Conservation (phyloP, 2,888 invertebrate genomes). For the Amblyjoppa fuscipennis region DNA sequence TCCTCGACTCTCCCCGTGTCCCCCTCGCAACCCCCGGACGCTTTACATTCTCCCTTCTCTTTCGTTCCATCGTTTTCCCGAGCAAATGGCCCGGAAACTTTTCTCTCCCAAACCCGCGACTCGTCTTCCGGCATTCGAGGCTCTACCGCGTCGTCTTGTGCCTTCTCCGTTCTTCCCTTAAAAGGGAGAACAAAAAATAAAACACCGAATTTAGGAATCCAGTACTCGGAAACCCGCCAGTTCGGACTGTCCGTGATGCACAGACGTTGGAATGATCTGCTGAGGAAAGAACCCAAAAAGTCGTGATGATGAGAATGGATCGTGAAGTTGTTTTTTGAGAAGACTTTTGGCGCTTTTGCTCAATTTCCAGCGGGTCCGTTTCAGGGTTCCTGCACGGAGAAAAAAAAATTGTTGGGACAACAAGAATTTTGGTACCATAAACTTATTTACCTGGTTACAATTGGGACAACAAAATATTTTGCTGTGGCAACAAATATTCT, state of each 20-base stretch:
- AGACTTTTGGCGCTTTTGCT: no score
- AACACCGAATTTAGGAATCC: conserved; percentile 1
- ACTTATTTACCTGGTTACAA: no score
- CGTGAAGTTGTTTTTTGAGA: no score
- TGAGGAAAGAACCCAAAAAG: neutral
- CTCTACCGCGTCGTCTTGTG: conserved; percentile 22
- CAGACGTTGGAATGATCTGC: neutral
- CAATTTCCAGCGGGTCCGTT: no score
- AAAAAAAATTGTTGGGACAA: no score
- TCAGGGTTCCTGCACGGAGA: no score
- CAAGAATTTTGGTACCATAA: no score
- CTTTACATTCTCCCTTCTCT: conserved; percentile 30
- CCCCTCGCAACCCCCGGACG: neutral
- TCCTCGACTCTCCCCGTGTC: conserved; percentile 14
- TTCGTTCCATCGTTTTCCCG: conserved; percentile 48
- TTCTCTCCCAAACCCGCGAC: conserved; percentile 24
- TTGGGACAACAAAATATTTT: no score
- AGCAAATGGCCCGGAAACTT: conserved; percentile 63
- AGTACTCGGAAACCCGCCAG: neutral
- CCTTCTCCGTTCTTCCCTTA: conserved; percentile 11
- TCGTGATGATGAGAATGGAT: neutral
- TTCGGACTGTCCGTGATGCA: neutral
- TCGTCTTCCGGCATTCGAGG: conserved; percentile 15
- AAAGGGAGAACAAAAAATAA: no score
- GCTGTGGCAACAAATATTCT: neutral